Evolutionary conservation across 1,140 invertebrate genomes (phyloP).

Genomic region (Zaprionus kolodkinae): DNA sequence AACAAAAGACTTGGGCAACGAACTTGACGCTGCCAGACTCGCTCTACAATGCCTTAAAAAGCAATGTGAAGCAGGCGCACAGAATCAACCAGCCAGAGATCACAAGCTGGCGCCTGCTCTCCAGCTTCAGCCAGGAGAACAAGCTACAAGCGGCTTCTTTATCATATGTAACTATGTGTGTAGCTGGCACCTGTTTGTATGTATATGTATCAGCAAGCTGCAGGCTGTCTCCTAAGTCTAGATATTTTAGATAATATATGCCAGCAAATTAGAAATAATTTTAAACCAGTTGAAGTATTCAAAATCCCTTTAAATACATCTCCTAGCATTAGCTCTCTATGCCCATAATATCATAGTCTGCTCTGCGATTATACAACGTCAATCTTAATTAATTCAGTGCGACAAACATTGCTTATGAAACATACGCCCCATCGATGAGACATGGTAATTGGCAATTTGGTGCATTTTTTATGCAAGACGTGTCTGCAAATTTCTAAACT

Average conservation of each 20-base stretch:
- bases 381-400: slow-evolving; percentile 33
- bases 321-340: background rate
- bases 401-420: slow-evolving; percentile 61
- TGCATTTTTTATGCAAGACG: slow-evolving; percentile 63
- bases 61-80: slow-evolving; percentile 72
- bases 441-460: slow-evolving; percentile 62
- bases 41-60: slow-evolving; percentile 73
- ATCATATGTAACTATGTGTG: slow-evolving; percentile 24
- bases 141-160: slow-evolving; percentile 38
- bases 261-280: background rate
- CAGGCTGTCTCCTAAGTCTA: too few species aligned
- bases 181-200: background rate
- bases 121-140: slow-evolving; percentile 36
- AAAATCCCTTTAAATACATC: too few species aligned
- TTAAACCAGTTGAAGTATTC: too few species aligned
- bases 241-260: background rate
- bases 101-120: slow-evolving; percentile 42
- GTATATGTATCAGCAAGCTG: too few species aligned
- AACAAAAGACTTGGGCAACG: slow-evolving; percentile 74
- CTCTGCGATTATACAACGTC: slow-evolving; percentile 33
- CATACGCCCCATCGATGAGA: slow-evolving; percentile 10
- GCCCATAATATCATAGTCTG: background rate
- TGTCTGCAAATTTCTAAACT: slow-evolving; percentile 73
- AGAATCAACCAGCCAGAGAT: slow-evolving; percentile 38
- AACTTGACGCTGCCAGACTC: slow-evolving; percentile 58